Evolutionary conservation across 2,888 invertebrate species (phyloP).

Genomic region (Eretmocerus hayati): DNA sequence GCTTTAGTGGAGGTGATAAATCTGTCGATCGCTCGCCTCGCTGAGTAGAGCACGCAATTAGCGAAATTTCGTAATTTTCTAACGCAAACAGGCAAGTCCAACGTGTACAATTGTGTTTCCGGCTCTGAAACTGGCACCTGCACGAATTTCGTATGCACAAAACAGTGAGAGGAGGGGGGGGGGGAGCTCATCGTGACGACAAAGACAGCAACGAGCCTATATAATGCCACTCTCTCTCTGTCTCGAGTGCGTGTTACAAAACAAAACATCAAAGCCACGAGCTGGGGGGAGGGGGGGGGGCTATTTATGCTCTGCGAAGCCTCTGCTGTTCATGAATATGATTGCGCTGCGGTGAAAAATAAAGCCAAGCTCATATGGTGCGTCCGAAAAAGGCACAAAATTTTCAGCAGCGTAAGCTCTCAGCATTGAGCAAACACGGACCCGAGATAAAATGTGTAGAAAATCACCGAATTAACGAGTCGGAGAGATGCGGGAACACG

Average conservation of each 20-base stretch:
- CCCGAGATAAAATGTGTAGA: no score
- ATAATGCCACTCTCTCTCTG: no score
- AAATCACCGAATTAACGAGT: no score
- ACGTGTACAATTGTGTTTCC: constrained; percentile 17
- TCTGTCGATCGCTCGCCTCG: constrained; percentile 7
- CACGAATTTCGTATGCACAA: constrained; percentile 10
- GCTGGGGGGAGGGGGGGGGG: no score
- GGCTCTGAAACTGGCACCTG: constrained; percentile 10
- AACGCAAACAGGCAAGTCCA: constrained; percentile 3
- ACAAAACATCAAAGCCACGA: constrained; percentile 19
- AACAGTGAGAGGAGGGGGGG: no score
- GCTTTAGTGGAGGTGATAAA: not conserved
- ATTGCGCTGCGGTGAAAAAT: not conserved
- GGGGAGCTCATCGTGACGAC: no score
- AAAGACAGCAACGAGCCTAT: no score
- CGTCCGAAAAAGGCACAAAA: not conserved
- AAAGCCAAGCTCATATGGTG: not conserved
- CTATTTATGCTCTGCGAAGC: no score
- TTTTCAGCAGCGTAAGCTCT: not conserved
- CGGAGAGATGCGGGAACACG: no score
- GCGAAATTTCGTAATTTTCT: constrained; percentile 11
- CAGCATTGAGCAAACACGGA: not conserved
- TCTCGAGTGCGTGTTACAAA: constrained; percentile 2
- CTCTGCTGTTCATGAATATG: not conserved
- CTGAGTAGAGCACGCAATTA: constrained; percentile 11